Base-by-base conservation (phyloP, 2,113 vertebrate species). In the Silurus glanis region DNA sequence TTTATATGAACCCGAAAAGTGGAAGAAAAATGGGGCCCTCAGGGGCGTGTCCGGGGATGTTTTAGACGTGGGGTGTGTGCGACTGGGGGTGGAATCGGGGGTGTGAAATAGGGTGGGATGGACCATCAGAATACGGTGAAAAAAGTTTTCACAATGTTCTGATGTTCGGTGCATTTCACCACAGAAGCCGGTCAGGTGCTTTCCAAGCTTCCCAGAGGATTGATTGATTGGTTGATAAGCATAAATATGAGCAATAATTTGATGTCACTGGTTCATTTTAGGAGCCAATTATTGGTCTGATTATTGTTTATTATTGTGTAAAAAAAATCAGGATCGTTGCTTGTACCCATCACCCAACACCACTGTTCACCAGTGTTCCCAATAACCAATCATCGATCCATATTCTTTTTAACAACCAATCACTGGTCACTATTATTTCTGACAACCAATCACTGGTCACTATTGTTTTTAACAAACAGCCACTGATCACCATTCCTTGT, bases 1-100 rank as follows among this genome's bases (percentile, higher is more conserved):
- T 94, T 95, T 94, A 94, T 92, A 90, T 80, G 78, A 61, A 80
- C 56, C 78, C 78, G 56, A 80, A 80, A 80, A 80, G 78, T 80
- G 19, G 17, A 80, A 80, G 78, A 80, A 80, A 80, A 80, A 80
- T 61, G 28, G 56, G 28, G 9, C 58, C 76, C 13, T 28, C 37
- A 47, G 58, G 78, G 56, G 74, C 51, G 74, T 78, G 72, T 75
- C 72, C 72, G 10, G 21, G 21, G 21, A 13, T 59, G 17, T 58
- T 9, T 9, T 21, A 80, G 25, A 80, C 53, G 58, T 37, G 13
- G 75, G n/a, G 75, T 56, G 75, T 37, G 37, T 37, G 51, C n/a
- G 17, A 56, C 37, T 37, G 1, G n/a, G 53, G 75, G 75, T 8
- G 51, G 13, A 13, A 67, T 14, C 14, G 37, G 37, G 25, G 5